Evolutionary conservation across 2,113 vertebrate species (phyloP).

Genomic region (Oostethus manadensis): DNA sequence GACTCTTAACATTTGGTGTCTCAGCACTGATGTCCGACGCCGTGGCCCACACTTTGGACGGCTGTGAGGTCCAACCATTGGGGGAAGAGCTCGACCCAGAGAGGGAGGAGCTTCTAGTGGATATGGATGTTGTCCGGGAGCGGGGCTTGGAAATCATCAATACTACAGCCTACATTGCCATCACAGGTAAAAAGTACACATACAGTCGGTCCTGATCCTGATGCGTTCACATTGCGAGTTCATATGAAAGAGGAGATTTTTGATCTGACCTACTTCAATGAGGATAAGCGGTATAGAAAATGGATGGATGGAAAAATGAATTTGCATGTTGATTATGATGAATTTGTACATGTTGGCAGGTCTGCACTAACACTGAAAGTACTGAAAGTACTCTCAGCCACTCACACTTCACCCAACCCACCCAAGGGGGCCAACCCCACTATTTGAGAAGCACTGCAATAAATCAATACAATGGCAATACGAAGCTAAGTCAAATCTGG

Average conservation of each 20-base stretch:
- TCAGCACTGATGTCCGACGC: slow-evolving; percentile 88
- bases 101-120: slow-evolving; percentile 86
- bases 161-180: slow-evolving; percentile 88
- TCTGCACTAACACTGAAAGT: too few relatives aligned
- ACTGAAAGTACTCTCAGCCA: too few relatives aligned
- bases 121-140: slow-evolving; percentile 82
- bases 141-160: slow-evolving; percentile 90
- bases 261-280: background rate
- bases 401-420: too few relatives aligned
- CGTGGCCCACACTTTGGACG: slow-evolving; percentile 92
- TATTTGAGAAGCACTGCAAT: too few relatives aligned
- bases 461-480: background rate
- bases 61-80: slow-evolving; percentile 89
- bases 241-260: background rate
- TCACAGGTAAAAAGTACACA: slow-evolving; percentile 75
- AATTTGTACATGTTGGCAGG: too few relatives aligned
- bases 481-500: background rate
- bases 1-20: background rate
- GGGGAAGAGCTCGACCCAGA: slow-evolving; percentile 91
- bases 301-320: too few relatives aligned
- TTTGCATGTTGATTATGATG: too few relatives aligned
- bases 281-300: too few relatives aligned
- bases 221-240: background rate
- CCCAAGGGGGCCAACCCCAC: too few relatives aligned
- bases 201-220: background rate